Evolutionary conservation across 2,888 invertebrate genomes (phyloP).

Genomic region (Eledone cirrhosa): DNA sequence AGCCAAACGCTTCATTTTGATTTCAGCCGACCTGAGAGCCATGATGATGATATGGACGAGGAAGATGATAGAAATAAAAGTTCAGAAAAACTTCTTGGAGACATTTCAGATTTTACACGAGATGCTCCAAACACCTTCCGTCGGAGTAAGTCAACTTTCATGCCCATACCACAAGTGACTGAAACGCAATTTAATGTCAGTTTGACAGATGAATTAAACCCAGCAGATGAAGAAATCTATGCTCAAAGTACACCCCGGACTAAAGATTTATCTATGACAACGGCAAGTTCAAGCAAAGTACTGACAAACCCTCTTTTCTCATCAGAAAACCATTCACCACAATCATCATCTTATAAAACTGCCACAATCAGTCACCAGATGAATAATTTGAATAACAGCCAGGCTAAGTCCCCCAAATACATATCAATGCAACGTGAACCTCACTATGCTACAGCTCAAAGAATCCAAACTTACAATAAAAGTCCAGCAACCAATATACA

Average conservation of each 20-base stretch:
- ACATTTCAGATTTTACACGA: background rate
- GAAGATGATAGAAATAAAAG: background rate
- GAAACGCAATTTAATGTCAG: background rate
- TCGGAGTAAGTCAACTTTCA: slow-evolving; percentile 11
- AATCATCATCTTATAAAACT: background rate
- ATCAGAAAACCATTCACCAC: background rate
- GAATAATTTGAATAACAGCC: background rate
- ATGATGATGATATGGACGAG: background rate
- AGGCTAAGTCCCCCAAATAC: background rate
- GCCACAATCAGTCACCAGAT: background rate
- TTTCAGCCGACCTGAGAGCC: slow-evolving; percentile 7
- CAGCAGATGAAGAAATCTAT: background rate
- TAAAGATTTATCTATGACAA: background rate
- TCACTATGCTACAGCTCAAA: slow-evolving; percentile 13
- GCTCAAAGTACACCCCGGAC: background rate
- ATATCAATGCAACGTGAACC: background rate
- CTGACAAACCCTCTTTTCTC: background rate
- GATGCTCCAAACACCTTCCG: background rate
- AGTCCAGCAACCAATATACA: background rate
- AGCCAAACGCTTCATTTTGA: slow-evolving; percentile 19
- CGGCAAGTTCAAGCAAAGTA: background rate
- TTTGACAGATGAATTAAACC: background rate
- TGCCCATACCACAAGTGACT: slow-evolving; percentile 5
- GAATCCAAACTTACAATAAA: background rate
- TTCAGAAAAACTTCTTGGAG: slow-evolving; percentile 19